phyloP scores from a whole-genome alignment of 2,797 vertebrate species.

The Falco peregrinus region DNA sequence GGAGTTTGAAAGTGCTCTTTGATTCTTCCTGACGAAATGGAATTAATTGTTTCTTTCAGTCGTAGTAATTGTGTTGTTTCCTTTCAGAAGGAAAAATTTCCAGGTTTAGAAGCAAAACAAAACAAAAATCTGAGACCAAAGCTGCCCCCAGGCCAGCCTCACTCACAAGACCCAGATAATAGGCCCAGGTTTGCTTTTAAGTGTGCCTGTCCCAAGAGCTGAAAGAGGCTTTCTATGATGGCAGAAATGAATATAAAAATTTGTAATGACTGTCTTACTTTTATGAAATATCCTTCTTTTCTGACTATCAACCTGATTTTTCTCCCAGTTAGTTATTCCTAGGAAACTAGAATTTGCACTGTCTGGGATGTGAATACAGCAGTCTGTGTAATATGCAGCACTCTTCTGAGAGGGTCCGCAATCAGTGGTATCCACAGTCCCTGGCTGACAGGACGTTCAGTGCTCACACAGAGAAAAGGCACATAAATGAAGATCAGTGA shows the following conservation, averaged over 20 bases:
- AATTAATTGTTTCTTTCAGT: not conserved
- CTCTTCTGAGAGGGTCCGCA: not conserved
- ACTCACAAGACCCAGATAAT: not conserved
- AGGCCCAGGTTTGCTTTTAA: not conserved
- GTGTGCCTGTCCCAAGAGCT: not conserved
- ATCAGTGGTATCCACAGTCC: not conserved
- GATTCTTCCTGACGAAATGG: not conserved
- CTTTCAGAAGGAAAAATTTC: not conserved
- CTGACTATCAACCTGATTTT: not conserved
- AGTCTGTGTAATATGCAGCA: not conserved
- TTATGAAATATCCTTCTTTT: not conserved
- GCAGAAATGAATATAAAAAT: not conserved
- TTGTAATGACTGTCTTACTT: not conserved
- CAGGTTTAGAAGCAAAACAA: not conserved
- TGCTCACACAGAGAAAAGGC: not conserved
- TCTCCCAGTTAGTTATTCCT: not conserved
- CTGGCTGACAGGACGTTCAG: not conserved
- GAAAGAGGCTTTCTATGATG: not conserved
- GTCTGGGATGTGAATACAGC: not conserved
- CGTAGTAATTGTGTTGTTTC: not conserved
- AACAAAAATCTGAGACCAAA: not conserved
- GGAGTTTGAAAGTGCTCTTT: not conserved
- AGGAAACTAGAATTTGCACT: not conserved
- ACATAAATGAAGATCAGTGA: not conserved
- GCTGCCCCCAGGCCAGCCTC: not conserved